These are phyloP conservation scores for Polydesmus complanatus DNA, from an alignment of 2,888 invertebrate genomes.

Conservation along the genomic window DNA sequence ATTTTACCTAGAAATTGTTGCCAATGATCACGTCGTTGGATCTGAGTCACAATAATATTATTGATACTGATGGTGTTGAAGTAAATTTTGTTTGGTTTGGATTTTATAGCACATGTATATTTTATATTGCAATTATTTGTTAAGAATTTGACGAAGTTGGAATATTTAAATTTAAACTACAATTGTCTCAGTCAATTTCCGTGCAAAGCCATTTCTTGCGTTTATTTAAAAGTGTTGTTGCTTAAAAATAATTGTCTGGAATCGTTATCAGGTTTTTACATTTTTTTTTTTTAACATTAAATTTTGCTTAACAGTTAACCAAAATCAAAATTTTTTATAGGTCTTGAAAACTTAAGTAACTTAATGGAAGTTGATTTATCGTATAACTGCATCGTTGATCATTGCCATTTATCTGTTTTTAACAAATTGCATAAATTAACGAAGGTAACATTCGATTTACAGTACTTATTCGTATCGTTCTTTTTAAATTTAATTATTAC, in stretches of 20 bases:
- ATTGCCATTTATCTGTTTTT: slow-evolving; percentile 25
- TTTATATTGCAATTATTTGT: slow-evolving; percentile 24
- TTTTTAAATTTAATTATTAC: slow-evolving; percentile 39
- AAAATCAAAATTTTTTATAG: slow-evolving; percentile 26
- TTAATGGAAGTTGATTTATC: slow-evolving; percentile 47
- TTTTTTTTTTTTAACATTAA: background rate
- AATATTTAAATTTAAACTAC: slow-evolving; percentile 47
- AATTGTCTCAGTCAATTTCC: slow-evolving; percentile 46
- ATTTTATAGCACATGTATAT: background rate
- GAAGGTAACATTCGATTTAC: slow-evolving; percentile 6
- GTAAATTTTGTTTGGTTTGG: background rate
- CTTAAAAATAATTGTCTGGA: slow-evolving; percentile 51
- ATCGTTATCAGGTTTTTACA: slow-evolving; percentile 38
- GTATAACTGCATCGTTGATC: slow-evolving; percentile 48
- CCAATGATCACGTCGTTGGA: slow-evolving; percentile 48
- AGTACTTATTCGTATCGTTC: background rate
- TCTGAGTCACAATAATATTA: slow-evolving; percentile 48
- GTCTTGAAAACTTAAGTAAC: slow-evolving; percentile 40
- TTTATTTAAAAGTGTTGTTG: slow-evolving; percentile 42
- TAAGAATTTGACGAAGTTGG: slow-evolving; percentile 45
- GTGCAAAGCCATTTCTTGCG: slow-evolving; percentile 42
- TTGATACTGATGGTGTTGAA: slow-evolving; percentile 34
- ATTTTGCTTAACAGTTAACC: background rate
- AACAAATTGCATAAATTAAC: background rate
- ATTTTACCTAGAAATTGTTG: slow-evolving; percentile 34